A percentile compares a stretch with the other conserved stretches of the same genome.
phyloP scores from a whole-genome alignment of 2,797 vertebrate genomes.

The Buceros bicornis region DNA sequence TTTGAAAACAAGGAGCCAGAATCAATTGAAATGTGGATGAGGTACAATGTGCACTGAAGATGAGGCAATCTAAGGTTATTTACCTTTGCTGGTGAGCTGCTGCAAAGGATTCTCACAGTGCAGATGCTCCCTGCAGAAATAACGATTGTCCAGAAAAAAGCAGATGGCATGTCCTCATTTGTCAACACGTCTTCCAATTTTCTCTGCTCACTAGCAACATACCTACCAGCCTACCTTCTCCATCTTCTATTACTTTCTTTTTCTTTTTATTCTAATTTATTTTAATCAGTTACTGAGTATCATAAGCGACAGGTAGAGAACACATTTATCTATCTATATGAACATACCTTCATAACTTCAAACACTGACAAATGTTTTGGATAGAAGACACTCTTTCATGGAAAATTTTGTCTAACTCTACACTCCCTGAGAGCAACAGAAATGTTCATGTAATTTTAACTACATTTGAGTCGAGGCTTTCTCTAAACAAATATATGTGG shows the following conservation, averaged over 20 bases:
- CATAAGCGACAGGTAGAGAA: neutral
- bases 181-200: slow-evolving; percentile 39
- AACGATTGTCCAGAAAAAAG: slow-evolving; percentile 20
- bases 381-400: neutral
- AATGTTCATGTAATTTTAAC: neutral
- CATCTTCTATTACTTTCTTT: neutral
- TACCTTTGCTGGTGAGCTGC: neutral
- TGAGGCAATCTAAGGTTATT: neutral
- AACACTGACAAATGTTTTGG: neutral
- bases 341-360: neutral
- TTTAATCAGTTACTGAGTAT: neutral
- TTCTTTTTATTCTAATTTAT: neutral
- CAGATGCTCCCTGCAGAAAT: slow-evolving; percentile 25
- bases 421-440: neutral
- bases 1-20: neutral
- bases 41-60: neutral
- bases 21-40: neutral
- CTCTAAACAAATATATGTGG: neutral
- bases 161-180: slow-evolving; percentile 5
- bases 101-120: neutral
- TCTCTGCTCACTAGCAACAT: neutral
- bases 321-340: neutral
- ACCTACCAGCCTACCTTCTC: neutral
- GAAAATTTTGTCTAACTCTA: neutral
- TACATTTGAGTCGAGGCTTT: neutral